Evolutionary conservation across 2,888 invertebrate genomes (phyloP).

Genomic region (Plagiodera versicolora): DNA sequence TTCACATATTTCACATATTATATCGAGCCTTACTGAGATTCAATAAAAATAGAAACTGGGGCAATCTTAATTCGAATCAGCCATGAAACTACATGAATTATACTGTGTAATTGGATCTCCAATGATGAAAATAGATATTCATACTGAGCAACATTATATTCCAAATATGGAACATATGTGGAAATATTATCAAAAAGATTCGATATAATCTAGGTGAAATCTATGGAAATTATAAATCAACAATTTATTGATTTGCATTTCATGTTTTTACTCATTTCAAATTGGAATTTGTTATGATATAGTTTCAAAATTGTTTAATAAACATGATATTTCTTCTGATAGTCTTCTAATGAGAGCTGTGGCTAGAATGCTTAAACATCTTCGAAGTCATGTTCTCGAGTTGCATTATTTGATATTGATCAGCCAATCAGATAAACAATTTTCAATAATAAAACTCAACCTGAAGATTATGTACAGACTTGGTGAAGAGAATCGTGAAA

Average conservation of each 20-base stretch:
- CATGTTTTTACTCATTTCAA: neutral
- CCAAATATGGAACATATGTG: neutral
- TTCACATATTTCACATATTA: no score
- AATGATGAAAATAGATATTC: slow-evolving; percentile 1
- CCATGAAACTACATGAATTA: slow-evolving; percentile 4
- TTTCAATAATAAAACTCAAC: neutral
- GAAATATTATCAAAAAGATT: no score
- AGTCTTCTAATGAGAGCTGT: slow-evolving; percentile 45
- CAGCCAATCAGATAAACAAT: neutral
- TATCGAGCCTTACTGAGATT: no score
- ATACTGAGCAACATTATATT: neutral
- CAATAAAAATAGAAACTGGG: slow-evolving; percentile 14
- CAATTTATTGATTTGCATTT: neutral
- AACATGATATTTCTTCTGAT: slow-evolving; percentile 44
- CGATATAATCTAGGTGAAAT: no score
- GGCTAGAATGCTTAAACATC: slow-evolving; percentile 32
- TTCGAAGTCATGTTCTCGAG: slow-evolving; percentile 36
- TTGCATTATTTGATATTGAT: slow-evolving; percentile 4
- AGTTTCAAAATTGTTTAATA: slow-evolving; percentile 27
- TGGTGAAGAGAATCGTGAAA: no score
- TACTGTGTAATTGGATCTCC: slow-evolving; percentile 7
- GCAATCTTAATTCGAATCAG: slow-evolving; percentile 2
- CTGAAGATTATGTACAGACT: no score
- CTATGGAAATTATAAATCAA: no score
- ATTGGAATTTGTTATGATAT: neutral